Conservation (phyloP, 1,140 invertebrate species). For the Tetragnatha versicolor region DNA sequence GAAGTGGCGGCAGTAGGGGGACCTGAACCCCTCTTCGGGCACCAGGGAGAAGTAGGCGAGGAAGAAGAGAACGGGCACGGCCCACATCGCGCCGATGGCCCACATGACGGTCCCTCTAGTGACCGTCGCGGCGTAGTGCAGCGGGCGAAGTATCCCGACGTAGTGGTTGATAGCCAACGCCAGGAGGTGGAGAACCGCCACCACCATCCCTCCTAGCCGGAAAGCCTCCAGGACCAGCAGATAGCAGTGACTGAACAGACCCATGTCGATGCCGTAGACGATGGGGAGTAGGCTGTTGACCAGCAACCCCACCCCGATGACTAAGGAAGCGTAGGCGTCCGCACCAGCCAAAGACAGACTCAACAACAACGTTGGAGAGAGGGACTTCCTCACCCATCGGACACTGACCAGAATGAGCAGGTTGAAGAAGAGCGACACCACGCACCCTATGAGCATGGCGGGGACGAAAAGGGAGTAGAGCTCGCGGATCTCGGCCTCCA, state of each 20-base stretch:
- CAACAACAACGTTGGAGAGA: conserved; percentile 71
- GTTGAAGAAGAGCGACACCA: conserved; percentile 67
- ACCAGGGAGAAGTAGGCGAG: conserved; percentile 67
- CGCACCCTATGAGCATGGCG: conserved; percentile 65
- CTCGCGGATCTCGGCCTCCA: not conserved
- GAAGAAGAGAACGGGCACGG: conserved; percentile 66
- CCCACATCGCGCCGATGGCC: conserved; percentile 69
- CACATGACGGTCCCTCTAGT: conserved; percentile 63
- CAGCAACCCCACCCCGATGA: conserved; percentile 68
- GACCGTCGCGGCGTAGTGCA: conserved; percentile 67
- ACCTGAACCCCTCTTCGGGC: conserved; percentile 65
- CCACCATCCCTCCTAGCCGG: conserved; percentile 68
- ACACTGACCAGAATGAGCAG: conserved; percentile 67
- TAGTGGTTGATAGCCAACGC: conserved; percentile 76
- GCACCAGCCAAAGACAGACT: conserved; percentile 71
- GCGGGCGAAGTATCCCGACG: conserved; percentile 70
- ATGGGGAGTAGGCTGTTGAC: conserved; percentile 67
- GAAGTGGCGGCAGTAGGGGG: conserved; percentile 33
- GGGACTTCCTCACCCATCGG: conserved; percentile 70
- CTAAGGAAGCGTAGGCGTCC: conserved; percentile 69
- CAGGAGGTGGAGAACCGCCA: conserved; percentile 72
- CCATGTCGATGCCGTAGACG: conserved; percentile 58
- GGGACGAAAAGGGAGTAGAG: conserved; percentile 61
- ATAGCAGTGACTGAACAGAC: conserved; percentile 60
- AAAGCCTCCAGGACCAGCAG: conserved; percentile 67